Conservation (phyloP, 1,140 invertebrate species). For the Caenorhabditis remanei region DNA sequence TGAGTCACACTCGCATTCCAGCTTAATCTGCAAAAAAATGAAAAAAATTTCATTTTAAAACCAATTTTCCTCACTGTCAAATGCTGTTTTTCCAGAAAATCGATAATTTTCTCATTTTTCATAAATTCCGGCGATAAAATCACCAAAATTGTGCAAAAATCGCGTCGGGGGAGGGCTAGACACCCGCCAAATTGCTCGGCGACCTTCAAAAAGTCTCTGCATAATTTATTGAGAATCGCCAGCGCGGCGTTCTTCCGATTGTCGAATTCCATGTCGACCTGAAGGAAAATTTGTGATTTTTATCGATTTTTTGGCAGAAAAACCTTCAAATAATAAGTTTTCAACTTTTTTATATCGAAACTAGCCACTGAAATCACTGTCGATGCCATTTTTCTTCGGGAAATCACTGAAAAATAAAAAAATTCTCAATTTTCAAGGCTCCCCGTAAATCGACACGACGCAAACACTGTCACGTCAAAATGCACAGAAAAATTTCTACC, state of each 20-base stretch:
- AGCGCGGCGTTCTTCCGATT: constrained; percentile 40
- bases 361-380: background rate
- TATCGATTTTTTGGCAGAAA: background rate
- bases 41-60: background rate
- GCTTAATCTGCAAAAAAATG: constrained; percentile 22
- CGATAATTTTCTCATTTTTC: background rate
- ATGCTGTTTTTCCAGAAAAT: background rate
- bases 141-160: constrained; percentile 19
- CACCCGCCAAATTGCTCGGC: background rate
- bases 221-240: constrained; percentile 12
- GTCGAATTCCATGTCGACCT: constrained; percentile 37
- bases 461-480: background rate
- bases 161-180: background rate
- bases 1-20: constrained; percentile 11
- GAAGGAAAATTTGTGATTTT: background rate
- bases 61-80: background rate
- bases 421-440: background rate
- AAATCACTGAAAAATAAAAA: background rate
- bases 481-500: background rate
- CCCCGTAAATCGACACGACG: constrained; percentile 16
- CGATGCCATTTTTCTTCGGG: background rate
- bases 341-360: background rate
- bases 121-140: background rate
- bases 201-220: background rate
- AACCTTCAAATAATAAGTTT: constrained; percentile 8